Conservation (phyloP, 1,140 invertebrate species). For the Bombus sibiricus region DNA sequence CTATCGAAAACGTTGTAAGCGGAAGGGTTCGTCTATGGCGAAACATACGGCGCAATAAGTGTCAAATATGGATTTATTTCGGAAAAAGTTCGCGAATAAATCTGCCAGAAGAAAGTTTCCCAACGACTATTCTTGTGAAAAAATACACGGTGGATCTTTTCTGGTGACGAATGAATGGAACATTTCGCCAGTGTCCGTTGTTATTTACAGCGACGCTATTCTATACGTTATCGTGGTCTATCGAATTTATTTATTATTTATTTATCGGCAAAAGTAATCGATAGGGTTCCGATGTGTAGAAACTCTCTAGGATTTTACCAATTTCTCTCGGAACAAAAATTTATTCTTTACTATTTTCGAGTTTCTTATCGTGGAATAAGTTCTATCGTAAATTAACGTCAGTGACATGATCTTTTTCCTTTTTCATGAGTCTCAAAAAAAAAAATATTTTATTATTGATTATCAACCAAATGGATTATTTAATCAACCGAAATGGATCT, state of each 20-base stretch:
- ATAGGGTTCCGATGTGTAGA: background rate
- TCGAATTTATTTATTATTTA: background rate
- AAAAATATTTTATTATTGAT: background rate
- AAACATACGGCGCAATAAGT: conserved; percentile 18
- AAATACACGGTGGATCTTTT: background rate
- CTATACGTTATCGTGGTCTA: too few species aligned
- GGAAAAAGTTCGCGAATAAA: conserved; percentile 24
- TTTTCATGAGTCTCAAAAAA: background rate
- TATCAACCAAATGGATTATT: background rate
- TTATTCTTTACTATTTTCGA: background rate
- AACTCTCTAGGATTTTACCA: background rate
- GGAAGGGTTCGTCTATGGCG: background rate
- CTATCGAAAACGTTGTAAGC: background rate
- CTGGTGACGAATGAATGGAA: background rate
- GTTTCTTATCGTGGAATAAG: background rate
- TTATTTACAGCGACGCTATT: background rate
- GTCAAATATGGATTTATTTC: conserved; percentile 42
- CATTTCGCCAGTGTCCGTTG: background rate
- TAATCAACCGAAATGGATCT: background rate
- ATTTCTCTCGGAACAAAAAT: background rate
- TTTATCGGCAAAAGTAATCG: background rate
- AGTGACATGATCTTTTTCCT: background rate
- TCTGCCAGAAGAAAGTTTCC: conserved; percentile 24
- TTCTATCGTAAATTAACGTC: background rate
- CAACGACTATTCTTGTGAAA: background rate